phyloP scores from a whole-genome alignment of 2,113 vertebrate species.

The Thamnophis sirtalis region DNA sequence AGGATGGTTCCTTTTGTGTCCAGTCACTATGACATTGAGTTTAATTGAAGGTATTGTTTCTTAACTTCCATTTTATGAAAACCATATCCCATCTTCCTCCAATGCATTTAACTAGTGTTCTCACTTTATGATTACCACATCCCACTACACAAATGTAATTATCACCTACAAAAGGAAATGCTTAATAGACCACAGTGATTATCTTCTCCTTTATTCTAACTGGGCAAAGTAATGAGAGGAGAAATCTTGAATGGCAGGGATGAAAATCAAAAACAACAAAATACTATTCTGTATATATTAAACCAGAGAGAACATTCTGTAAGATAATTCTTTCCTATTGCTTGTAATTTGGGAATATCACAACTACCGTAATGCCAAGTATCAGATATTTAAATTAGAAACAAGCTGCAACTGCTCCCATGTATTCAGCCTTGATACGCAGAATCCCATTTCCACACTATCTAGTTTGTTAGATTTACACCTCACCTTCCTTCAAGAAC shows the following conservation, averaged over 20 bases:
- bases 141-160: constrained; percentile 56
- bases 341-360: not conserved
- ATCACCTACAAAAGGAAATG: constrained; percentile 61
- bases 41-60: not conserved
- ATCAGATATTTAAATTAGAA: not conserved
- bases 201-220: constrained; percentile 56
- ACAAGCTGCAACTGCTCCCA: not conserved
- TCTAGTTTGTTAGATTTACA: not conserved
- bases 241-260: constrained; percentile 31
- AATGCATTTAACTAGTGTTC: constrained; percentile 40
- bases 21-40: not conserved
- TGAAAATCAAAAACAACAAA: not conserved
- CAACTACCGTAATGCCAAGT: not conserved
- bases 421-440: not conserved
- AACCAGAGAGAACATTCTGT: not conserved
- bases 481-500: not conserved
- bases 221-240: constrained; percentile 15
- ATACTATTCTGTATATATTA: not conserved
- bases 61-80: not conserved
- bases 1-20: not conserved
- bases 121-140: constrained; percentile 44
- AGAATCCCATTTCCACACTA: not conserved
- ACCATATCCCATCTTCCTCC: not conserved
- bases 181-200: constrained; percentile 62
- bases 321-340: not conserved